A percentile compares a stretch with the other conserved stretches of the same genome.
Conservation (phyloP, 2,113 vertebrate species). For the Cardinalis cardinalis region DNA sequence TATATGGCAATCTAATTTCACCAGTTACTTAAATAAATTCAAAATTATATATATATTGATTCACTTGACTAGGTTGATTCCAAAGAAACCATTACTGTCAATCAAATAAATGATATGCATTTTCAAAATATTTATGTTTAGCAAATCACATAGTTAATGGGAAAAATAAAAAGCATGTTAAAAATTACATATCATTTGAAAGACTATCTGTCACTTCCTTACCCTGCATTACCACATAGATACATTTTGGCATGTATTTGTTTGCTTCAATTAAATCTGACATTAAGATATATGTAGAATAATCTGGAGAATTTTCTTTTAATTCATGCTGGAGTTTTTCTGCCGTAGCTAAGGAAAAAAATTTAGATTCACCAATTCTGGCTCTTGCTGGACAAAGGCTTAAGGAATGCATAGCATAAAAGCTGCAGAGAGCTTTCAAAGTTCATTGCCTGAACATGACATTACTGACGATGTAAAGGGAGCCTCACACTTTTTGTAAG, state of each 20-base stretch:
- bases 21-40: background rate
- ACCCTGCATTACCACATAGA: background rate
- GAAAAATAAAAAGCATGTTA: background rate
- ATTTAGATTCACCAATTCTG: background rate
- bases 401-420: background rate
- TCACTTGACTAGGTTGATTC: background rate
- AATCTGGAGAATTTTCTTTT: background rate
- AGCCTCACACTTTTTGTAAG: background rate
- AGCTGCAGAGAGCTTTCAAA: background rate
- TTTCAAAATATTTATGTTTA: slow-evolving; percentile 45
- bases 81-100: slow-evolving; percentile 6
- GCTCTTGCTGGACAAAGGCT: background rate
- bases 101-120: background rate
- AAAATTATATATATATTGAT: background rate
- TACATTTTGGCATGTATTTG: background rate
- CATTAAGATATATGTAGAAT: background rate
- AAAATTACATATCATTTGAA: background rate
- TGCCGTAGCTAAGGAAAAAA: background rate
- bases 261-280: background rate
- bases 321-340: background rate
- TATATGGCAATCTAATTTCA: background rate
- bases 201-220: background rate
- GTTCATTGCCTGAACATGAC: background rate
- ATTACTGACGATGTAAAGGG: background rate
- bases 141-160: background rate